phyloP scores from a whole-genome alignment of 2,888 invertebrate species.

The Branchellion lobata region DNA sequence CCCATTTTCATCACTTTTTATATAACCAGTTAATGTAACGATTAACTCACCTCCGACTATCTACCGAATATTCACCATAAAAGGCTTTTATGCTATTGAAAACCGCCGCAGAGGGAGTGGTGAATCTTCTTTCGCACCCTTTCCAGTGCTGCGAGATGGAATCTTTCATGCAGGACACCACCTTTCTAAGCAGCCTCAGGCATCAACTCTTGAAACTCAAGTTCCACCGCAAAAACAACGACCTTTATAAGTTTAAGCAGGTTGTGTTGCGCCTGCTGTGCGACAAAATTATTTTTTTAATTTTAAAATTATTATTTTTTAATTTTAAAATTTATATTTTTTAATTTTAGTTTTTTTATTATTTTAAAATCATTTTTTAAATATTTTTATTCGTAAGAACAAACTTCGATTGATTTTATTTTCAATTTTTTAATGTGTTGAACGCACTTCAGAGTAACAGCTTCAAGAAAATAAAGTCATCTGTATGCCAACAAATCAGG shows the following conservation, averaged over 20 bases:
- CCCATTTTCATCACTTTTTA: not conserved
- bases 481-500: not conserved
- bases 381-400: too few relatives aligned
- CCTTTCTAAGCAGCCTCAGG: constrained; percentile 57
- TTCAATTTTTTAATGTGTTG: too few relatives aligned
- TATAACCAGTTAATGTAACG: not conserved
- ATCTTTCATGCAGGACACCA: constrained; percentile 55
- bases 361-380: too few relatives aligned
- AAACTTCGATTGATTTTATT: too few relatives aligned
- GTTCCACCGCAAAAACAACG: constrained; percentile 78
- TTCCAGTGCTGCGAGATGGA: constrained; percentile 58
- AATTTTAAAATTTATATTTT: too few relatives aligned
- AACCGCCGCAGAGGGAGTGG: constrained; percentile 40
- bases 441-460: constrained; percentile 34
- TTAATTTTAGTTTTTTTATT: too few relatives aligned
- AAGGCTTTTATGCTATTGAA: too few relatives aligned
- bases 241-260: constrained; percentile 84
- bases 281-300: not conserved
- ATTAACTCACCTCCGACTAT: not conserved
- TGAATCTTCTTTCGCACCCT: constrained; percentile 52
- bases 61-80: not conserved
- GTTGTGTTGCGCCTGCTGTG: constrained; percentile 50
- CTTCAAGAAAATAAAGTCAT: constrained; percentile 24
- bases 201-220: constrained; percentile 58
- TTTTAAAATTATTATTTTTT: too few relatives aligned